A percentile compares a stretch with the other conserved stretches of the same genome.
Evolutionary conservation across 2,113 vertebrate species (phyloP).

Genomic region (Burhinus oedicnemus): DNA sequence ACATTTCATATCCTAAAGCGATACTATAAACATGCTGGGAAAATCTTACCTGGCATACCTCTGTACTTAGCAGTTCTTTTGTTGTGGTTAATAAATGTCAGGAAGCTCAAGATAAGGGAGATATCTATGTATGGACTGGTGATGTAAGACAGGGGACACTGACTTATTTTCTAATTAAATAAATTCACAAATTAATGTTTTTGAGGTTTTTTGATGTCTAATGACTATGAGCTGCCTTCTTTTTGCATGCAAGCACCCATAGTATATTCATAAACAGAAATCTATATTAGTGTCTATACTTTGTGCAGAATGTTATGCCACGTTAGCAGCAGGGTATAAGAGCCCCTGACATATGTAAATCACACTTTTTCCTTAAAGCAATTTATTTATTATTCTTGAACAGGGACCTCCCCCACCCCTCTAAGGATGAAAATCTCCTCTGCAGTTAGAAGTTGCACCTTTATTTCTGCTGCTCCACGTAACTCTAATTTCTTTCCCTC

Average conservation of each 20-base stretch:
- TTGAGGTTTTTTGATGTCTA: neutral
- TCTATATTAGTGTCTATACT: neutral
- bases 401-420: neutral
- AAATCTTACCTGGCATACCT: neutral
- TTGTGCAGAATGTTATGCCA: neutral
- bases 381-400: neutral
- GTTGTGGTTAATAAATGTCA: neutral
- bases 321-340: neutral
- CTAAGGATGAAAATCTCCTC: neutral
- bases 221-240: neutral
- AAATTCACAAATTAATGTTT: neutral
- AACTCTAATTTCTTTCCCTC: neutral
- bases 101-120: neutral
- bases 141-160: neutral
- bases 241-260: neutral
- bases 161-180: neutral
- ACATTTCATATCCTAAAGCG: neutral
- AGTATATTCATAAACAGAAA: neutral
- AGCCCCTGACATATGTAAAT: neutral
- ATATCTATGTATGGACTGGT: neutral
- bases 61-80: neutral
- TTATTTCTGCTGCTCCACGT: neutral
- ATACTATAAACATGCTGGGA: neutral
- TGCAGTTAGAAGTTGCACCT: neutral
- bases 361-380: neutral